Base-by-base conservation (phyloP, 2,113 vertebrate species). In the Saimiri boliviensis region DNA sequence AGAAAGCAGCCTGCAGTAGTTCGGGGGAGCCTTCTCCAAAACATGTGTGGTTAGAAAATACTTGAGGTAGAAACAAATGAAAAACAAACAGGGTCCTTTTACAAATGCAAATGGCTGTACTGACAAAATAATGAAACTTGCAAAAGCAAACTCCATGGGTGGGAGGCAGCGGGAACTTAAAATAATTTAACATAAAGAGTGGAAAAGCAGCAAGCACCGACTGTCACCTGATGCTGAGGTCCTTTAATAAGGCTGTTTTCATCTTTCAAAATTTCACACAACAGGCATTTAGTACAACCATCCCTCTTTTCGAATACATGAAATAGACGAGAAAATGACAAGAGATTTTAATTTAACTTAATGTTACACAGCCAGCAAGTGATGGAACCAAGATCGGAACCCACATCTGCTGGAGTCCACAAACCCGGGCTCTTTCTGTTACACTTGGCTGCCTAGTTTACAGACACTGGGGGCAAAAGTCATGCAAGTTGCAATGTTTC, bases 61-160 rank as follows among this genome's bases (percentile, higher is more conserved):
- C 68, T 63, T 25, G 79, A 95, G 60, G 81, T 10, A 77, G 35
- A 42, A 37, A 35, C 86, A 91, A 93, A 97, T 63, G 32, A 86
- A 63, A 96, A 94, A 91, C 84, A 74, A 87, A 94, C 56, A 37
- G 80, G 3, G 20, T 23, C 32, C 6, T 84, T 97, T 54, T 19
- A 89, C 71, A 80, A 88, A 83, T 42, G 60, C 92, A 74, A 90
- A 82, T 0, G 35, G 63, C 10, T 16, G 13, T 3, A 0, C n/a
- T 16, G 76, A 81, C n/a, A 40, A 89, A 49, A 96, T 86, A 93
- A 54, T 71, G 89, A 35, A 76, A 83, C 37, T 35, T 77, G 66
- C n/a, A 89, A 56, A 93, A 89, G 60, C 37, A 1, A 66, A 52
- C 88, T 79, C 71, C 91, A 7, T 2, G 86, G 45, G 66, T 49